Evolutionary conservation across 1,140 invertebrate genomes (phyloP), one percentile per base, ranked within the genome.

Genomic region (Drosophila erecta): DNA sequence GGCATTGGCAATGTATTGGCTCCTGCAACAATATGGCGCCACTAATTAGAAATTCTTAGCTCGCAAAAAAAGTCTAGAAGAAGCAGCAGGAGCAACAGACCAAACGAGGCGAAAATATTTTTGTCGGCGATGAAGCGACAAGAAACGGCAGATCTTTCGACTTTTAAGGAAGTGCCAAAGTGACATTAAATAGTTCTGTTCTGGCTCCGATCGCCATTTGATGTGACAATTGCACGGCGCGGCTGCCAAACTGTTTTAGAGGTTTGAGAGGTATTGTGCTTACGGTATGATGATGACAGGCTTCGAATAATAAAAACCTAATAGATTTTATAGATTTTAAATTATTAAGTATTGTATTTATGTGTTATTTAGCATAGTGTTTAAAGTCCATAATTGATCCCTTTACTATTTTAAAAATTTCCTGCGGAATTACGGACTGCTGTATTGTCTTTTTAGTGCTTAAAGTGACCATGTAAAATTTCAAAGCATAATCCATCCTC

Each of bases 101-200:
- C 66, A 70, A 70, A 57, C 35, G 64, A 70, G 51, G 64, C 37
- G 35, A 58, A 79, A 83, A 79, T 84, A 83, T 79, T 83, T 84
- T 65, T 76, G 65, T 59, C 60, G 59, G 56, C 58, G 58, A 76
- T 50, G 44, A 61, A 61, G 77, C 66, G 73, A 73, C 58, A 71
- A 62, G 57, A 50, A 71, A 61, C 37, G 54, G 77, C 58, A 56
- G 64, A 75, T 81, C 75, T 60, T 66, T 75, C 65, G 53, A 79
- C 81, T 67, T 87, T 87, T 87, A 89, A 89, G 84, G 84, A 87
- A 89, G 84, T 89, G 84, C 84, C 84, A 87, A 87, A 89, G 84
- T 87, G 84, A 89, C 84, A 80, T 87, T 87, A 87, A 87, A 87
- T 87, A 89, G 83, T 87, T 87, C 75, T 87, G 79, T 85, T 76